Evolutionary conservation across 2,113 vertebrate species (phyloP), one percentile per base, ranked within the genome.

Genomic region (Hipposideros armiger): DNA sequence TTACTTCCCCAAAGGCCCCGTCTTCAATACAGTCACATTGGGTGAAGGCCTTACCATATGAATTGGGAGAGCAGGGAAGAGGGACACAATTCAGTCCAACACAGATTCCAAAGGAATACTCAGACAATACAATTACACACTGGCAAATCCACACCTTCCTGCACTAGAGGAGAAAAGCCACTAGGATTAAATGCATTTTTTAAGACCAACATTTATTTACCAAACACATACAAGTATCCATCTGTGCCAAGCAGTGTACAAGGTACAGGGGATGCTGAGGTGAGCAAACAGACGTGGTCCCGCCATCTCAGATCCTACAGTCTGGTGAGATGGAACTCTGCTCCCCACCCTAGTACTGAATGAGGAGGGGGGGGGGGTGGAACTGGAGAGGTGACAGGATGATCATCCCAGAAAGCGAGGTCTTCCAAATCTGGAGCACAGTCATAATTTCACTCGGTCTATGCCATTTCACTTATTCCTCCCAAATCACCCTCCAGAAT

Each of bases 261-360:
- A 5, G 17, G 24, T 67, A 5, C 30, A 45, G 24, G 7, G 16
- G 13, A 64, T 0, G 1, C 36, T 66, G 47, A 0, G 14, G 32
- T 20, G 22, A 80, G 11, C 22, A n/a, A 69, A 14, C 32, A 77
- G 26, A 60, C 13, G 0, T 8, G 47, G 8, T 13, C 54, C 32
- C 26, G 32, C 17, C 22, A 22, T 66, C 22, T 10, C 11, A 64
- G 74, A 32, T 19, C 24, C 56, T 30, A 28, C 0, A 0, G 17
- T 22, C 80, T 62, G 1, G 11, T 40, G 40, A 42, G 50, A 45
- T 3, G 16, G 40, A 40, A 77, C 14, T 60, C 28, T n/a, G 32
- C 45, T 40, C 16, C 17, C 7, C 16, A 24, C 7, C 52, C 72
- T 20, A 80, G 36, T 3, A 24, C 17, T 50, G 15, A 36, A 24